These are phyloP conservation scores for Aspiorhynchus laticeps DNA, from an alignment of 2,113 vertebrate species.

Conservation along the genomic window DNA sequence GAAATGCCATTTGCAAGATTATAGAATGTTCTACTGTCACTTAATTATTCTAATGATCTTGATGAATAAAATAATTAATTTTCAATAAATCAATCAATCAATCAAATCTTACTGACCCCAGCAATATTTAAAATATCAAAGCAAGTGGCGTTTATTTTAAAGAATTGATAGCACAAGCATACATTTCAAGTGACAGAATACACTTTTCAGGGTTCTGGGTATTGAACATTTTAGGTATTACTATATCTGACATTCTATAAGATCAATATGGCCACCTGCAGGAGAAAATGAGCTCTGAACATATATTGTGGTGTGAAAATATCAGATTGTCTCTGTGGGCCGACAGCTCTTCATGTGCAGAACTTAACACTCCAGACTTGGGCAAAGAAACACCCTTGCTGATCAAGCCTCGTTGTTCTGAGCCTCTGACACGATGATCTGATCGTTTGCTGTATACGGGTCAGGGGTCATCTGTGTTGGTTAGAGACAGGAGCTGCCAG, in stretches of 20 bases:
- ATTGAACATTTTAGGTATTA: no score
- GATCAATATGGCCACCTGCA: background rate
- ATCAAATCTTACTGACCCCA: no score
- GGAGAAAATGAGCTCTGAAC: background rate
- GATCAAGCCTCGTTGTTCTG: background rate
- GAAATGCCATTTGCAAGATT: no score
- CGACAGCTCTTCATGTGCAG: background rate
- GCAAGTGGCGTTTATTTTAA: no score
- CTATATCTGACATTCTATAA: background rate
- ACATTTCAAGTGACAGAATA: no score
- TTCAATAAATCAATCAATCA: no score
- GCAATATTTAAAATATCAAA: no score
- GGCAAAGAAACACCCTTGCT: background rate
- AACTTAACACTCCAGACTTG: background rate
- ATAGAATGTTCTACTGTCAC: no score
- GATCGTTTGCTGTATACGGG: conserved; percentile 1
- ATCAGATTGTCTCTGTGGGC: conserved; percentile 12
- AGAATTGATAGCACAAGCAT: no score
- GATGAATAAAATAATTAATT: background rate
- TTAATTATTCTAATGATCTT: background rate
- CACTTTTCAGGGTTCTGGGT: no score
- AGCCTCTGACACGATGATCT: background rate
- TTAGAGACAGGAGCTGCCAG: conserved; percentile 28
- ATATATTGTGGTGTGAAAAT: background rate
- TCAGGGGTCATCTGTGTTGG: conserved; percentile 11